Conservation (phyloP, 2,113 vertebrate species). For the Aegotheles bennettii region DNA sequence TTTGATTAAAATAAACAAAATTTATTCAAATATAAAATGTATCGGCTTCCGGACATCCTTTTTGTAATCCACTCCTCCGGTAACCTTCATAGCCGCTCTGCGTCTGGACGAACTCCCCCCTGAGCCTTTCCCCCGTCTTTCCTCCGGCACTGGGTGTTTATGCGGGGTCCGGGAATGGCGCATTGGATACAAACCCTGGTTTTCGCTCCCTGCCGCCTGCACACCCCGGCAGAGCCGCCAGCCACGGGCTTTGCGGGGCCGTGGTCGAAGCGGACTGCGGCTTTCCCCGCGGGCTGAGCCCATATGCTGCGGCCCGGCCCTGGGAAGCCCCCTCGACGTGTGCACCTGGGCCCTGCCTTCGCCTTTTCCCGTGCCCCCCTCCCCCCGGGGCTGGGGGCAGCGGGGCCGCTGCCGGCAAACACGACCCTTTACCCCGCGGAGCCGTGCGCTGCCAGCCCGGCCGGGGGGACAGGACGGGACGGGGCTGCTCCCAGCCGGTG, state of each 20-base stretch:
- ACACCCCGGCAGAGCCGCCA: neutral
- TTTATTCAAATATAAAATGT: conserved; percentile 22
- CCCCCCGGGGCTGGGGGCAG: accelerated
- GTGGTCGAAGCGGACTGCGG: accelerated
- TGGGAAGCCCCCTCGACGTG: neutral
- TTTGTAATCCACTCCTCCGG: neutral
- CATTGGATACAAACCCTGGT: accelerated
- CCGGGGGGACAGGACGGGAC: too few species aligned
- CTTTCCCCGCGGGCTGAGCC: too few species aligned
- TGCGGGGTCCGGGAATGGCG: accelerated
- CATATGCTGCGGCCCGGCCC: too few species aligned
- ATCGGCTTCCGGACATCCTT: neutral
- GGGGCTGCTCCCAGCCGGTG: accelerated
- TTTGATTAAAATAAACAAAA: conserved; percentile 68
- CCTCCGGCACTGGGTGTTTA: neutral
- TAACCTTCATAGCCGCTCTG: neutral
- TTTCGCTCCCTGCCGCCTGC: neutral
- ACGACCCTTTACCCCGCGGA: accelerated
- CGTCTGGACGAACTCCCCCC: neutral
- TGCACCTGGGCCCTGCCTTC: neutral
- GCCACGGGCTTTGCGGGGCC: neutral
- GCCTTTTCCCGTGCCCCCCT: accelerated
- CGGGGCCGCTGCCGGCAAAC: neutral
- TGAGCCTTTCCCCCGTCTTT: neutral
- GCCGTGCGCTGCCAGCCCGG: neutral